Conservation (phyloP, 2,113 vertebrate species). For the Ochotona princeps region DNA sequence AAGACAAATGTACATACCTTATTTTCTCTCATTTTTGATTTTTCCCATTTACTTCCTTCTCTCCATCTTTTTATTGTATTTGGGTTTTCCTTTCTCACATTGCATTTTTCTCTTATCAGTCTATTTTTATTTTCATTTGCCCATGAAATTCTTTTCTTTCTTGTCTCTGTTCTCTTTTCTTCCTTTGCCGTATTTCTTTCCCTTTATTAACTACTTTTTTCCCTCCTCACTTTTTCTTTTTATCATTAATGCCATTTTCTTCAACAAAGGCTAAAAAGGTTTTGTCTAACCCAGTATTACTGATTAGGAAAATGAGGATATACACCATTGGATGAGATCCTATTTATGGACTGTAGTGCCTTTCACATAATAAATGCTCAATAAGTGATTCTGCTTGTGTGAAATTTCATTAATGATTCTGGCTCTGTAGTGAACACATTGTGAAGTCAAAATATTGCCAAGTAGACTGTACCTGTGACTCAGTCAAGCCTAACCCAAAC, state of each 20-base stretch:
- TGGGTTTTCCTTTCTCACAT: constrained; percentile 18
- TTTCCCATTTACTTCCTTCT: not conserved
- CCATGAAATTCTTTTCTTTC: not conserved
- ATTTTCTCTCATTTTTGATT: not conserved
- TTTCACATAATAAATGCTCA: constrained; percentile 68
- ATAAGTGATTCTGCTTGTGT: constrained; percentile 58
- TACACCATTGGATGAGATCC: not conserved
- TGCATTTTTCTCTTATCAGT: constrained; percentile 38
- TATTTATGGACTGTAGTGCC: not conserved
- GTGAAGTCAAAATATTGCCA: constrained; percentile 62
- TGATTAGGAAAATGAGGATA: constrained; percentile 32
- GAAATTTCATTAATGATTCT: constrained; percentile 46
- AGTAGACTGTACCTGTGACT: constrained; percentile 73
- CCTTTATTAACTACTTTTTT: not conserved
- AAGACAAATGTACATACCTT: not conserved
- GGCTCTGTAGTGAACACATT: constrained; percentile 26
- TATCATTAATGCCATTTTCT: constrained; percentile 36
- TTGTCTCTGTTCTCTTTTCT: not conserved
- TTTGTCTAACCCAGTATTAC: constrained; percentile 16
- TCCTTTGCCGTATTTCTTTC: not conserved
- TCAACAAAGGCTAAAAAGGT: not conserved
- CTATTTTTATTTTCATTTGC: not conserved
- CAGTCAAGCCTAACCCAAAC: constrained; percentile 62
- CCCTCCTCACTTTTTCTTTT: not conserved
- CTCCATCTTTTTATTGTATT: not conserved